Base-by-base conservation (phyloP, 2,888 invertebrate species). In the Nowickia ferox region DNA sequence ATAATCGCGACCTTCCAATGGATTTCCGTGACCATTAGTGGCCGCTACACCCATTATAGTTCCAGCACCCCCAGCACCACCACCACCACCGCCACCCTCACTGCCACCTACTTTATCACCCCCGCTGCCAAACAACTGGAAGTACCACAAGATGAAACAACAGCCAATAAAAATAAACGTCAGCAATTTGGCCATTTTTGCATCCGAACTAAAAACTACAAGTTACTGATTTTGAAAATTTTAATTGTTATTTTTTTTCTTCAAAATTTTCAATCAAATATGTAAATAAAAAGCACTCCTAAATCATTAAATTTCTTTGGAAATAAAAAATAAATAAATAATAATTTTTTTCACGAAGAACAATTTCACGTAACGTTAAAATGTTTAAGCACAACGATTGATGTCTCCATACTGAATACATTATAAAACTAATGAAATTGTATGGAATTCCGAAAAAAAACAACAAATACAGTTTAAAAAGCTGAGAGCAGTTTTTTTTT, bases 331-430 rank as follows among this genome's bases (percentile, higher is more conserved):
- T 30, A 30, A 57, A 22, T 11, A 55, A 22, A 55, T 19, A 53
- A 22, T 30, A 22, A 13, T 55, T 8, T 55, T 57, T 57, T 38
- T 30, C 30, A 8, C 48, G 2, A 55, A 81, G 17, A 57, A 65
- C 42, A 65, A 19, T 69, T 81, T 68, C 71, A 85, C 82, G 74
- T 78, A 81, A 83, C 83, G 69, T 71, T 66, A 78, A 77, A 84
- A 83, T 87, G 87, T 87, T 88, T 86, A 87, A 84, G 87, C 87
- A 83, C 89, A 89, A 90, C 90, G 91, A 90, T 89, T 88, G 91
- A 89, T 91, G 90, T 90, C 91, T 90, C 91, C 90, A 90, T 89
- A 91, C 91, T 91, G 91, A 91, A 90, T 89, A 90, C 90, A 91
- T 91, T 90, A 89, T 91, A 79, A 61, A 71, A 66, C 53, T 22